Conservation (phyloP, 2,113 vertebrate species). For the Anoplopoma fimbria region DNA sequence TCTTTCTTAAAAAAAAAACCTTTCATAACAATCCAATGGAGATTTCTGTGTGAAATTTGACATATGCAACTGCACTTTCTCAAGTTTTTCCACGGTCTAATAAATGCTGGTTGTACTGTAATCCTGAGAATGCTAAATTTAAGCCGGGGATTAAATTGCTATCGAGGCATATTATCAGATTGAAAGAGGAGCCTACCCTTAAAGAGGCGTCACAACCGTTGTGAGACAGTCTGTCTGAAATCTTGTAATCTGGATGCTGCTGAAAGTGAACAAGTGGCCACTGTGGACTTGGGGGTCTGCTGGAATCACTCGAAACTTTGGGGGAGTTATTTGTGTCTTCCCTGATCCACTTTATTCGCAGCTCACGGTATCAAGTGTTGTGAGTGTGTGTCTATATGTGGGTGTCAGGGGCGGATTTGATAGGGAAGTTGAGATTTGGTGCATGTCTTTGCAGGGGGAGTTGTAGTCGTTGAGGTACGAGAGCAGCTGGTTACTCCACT, state of each 20-base stretch:
- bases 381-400: constrained; percentile 51
- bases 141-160: constrained; percentile 18
- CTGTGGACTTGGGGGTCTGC: constrained; percentile 44
- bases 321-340: constrained; percentile 75
- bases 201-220: constrained; percentile 37
- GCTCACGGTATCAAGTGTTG: constrained; percentile 75
- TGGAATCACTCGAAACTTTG: constrained; percentile 68
- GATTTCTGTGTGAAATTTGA: background rate
- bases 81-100: background rate
- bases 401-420: constrained; percentile 63
- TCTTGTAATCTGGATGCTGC: constrained; percentile 62
- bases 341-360: constrained; percentile 67
- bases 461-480: constrained; percentile 61
- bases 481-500: constrained; percentile 77
- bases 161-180: constrained; percentile 31
- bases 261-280: constrained; percentile 62
- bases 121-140: constrained; percentile 36
- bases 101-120: background rate
- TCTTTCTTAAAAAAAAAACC: background rate
- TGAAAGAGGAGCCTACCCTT: constrained; percentile 31
- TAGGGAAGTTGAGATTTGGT: constrained; percentile 71
- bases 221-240: constrained; percentile 61
- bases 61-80: background rate
- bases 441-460: constrained; percentile 60
- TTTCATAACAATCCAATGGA: background rate